Evolutionary conservation across 2,113 vertebrate species (phyloP).

Genomic region (Parus major): DNA sequence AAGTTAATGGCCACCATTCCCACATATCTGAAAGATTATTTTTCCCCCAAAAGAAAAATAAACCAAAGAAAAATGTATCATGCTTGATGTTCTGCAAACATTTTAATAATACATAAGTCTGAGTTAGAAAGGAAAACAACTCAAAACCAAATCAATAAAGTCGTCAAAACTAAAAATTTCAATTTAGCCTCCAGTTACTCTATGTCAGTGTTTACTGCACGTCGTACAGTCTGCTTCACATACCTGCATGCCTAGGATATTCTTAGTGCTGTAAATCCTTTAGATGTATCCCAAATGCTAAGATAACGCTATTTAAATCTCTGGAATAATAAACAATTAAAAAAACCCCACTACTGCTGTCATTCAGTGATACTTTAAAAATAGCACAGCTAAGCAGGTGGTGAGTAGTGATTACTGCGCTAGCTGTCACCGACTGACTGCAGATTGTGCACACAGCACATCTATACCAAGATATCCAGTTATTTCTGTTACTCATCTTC

Average conservation of each 20-base stretch:
- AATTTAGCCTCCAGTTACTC: slow-evolving; percentile 15
- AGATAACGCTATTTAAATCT: slow-evolving; percentile 1
- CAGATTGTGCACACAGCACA: slow-evolving; percentile 19
- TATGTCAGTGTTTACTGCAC: background rate
- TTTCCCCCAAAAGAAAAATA: slow-evolving; percentile 8
- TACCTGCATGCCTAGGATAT: slow-evolving; percentile 23
- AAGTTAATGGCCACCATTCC: slow-evolving; percentile 10
- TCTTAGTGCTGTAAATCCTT: slow-evolving; percentile 45
- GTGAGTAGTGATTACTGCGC: background rate
- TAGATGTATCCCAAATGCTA: slow-evolving; percentile 16
- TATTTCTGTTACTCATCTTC: slow-evolving; percentile 45
- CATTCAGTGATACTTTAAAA: slow-evolving; percentile 31
- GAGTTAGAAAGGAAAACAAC: slow-evolving; percentile 36
- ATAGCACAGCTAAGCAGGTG: slow-evolving; percentile 53
- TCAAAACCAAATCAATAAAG: slow-evolving; percentile 23
- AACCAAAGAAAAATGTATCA: background rate
- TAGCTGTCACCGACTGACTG: background rate
- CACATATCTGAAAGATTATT: background rate
- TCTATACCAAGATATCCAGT: slow-evolving; percentile 13
- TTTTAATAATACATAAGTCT: slow-evolving; percentile 40
- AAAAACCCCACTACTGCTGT: background rate
- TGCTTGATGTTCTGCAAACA: slow-evolving; percentile 25
- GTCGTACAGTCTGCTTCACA: background rate
- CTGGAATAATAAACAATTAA: slow-evolving; percentile 42
- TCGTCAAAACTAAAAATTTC: background rate